Evolutionary conservation across 1,140 invertebrate species (phyloP).

Genomic region (Drosophila pachea): DNA sequence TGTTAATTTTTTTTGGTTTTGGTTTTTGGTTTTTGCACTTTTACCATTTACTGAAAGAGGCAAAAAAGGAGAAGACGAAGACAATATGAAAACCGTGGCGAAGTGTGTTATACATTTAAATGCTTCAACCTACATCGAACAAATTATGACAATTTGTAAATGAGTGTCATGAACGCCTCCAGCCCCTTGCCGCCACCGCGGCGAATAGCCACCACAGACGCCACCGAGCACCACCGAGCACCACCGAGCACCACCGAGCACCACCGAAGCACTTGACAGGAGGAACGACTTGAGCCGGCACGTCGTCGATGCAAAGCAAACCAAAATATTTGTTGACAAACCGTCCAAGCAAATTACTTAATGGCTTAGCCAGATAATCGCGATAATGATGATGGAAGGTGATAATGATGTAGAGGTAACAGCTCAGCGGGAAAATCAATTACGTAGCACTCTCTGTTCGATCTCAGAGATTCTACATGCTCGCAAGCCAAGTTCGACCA

Average conservation of each 20-base stretch:
- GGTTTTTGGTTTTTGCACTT: conserved; percentile 31
- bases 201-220: background rate
- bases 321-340: conserved; percentile 59
- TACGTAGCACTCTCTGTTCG: background rate
- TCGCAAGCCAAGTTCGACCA: too few species aligned
- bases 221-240: background rate
- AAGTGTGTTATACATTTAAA: conserved; percentile 66
- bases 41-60: conserved; percentile 27
- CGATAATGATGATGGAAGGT: conserved; percentile 32
- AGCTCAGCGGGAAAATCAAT: background rate
- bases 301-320: conserved; percentile 11
- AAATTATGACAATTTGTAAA: conserved; percentile 67
- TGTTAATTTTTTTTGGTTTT: conserved; percentile 34
- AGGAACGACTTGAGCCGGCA: conserved; percentile 32
- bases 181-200: background rate
- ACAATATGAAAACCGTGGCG: conserved; percentile 51
- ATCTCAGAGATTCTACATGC: too few species aligned
- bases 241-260: background rate
- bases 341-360: conserved; percentile 56
- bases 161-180: conserved; percentile 33
- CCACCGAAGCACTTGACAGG: background rate
- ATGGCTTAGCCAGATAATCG: conserved; percentile 48
- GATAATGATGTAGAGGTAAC: conserved; percentile 36
- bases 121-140: conserved; percentile 57
- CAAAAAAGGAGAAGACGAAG: background rate